Evolutionary conservation across 2,113 vertebrate species (phyloP), one percentile per base, ranked within the genome.

Genomic region (Pogona vitticeps): DNA sequence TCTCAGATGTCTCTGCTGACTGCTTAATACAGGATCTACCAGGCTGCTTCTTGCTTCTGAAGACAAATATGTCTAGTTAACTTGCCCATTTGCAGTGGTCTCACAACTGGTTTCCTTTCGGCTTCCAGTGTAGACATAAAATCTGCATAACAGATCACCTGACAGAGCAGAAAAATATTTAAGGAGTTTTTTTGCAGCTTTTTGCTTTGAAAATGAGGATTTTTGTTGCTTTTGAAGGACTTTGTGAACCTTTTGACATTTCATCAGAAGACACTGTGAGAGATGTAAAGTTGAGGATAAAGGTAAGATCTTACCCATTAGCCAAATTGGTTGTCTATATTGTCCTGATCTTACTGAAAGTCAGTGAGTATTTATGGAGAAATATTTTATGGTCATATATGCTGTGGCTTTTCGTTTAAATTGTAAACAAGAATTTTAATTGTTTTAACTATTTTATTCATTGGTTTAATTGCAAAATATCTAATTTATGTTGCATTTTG

Each of bases 161-260:
- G 73, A 68, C 65, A 78, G 28, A n/a, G 46, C 23, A 70, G 61
- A 5, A 86, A 40, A 20, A 77, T 80, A 58, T 86, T 78, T 26
- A 36, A 81, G 58, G 61, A 56, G 28, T 84, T 82, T 38, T n/a
- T 67, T 76, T 87, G 75, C 79, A 88, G 15, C 13, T 23, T 81
- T 73, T 63, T 89, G 28, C 77, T 63, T 88, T n/a, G 21, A 88
- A 76, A 84, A 97, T 97, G 96, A 97, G 92, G 88, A 94, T 97
- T 89, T 96, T 96, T 85, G 82, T 97, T 80, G 91, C 94, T 71
- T 97, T 96, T 81, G 96, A 97, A 14, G 96, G 94, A 42, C 94
- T 92, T 52, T 96, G 93, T 90, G 95, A 96, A 90, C 78, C 94
- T 1, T 97, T 97, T 78, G 94, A 97, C 80, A 86, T 97, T 87